These are phyloP conservation scores for Rhagonycha fulva DNA, from an alignment of 2,888 invertebrate species.

Conservation along the genomic window DNA sequence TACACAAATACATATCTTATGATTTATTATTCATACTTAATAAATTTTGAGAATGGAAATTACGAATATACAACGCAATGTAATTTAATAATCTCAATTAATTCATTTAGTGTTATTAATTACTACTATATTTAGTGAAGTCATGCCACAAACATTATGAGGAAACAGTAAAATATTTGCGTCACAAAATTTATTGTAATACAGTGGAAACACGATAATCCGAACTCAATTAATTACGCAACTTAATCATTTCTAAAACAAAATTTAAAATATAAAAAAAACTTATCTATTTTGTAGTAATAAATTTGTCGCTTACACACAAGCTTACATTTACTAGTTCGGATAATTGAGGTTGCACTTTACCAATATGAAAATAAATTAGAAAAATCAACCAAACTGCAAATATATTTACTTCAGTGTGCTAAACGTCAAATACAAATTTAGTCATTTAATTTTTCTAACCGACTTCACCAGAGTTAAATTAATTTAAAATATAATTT, in stretches of 20 bases:
- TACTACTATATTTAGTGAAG: not conserved
- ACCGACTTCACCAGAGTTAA: not conserved
- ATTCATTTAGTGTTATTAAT: not conserved
- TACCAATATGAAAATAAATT: not conserved
- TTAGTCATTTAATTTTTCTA: not conserved
- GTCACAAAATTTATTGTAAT: not conserved
- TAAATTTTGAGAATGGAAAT: not conserved
- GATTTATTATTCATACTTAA: not conserved
- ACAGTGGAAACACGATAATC: not conserved
- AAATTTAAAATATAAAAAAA: no score
- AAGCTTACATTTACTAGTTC: no score
- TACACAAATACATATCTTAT: not conserved
- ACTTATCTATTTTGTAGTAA: no score
- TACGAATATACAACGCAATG: not conserved
- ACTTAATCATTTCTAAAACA: no score
- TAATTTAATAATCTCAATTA: not conserved
- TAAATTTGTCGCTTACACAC: no score
- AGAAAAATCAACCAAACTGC: not conserved
- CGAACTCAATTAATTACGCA: no score
- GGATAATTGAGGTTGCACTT: no score
- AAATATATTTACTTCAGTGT: not conserved
- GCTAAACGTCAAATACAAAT: not conserved
- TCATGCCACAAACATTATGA: not conserved
- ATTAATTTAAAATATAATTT: not conserved
- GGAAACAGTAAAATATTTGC: not conserved